Base-by-base conservation (phyloP, 2,113 vertebrate genomes). In the Chaenogobius annularis region DNA sequence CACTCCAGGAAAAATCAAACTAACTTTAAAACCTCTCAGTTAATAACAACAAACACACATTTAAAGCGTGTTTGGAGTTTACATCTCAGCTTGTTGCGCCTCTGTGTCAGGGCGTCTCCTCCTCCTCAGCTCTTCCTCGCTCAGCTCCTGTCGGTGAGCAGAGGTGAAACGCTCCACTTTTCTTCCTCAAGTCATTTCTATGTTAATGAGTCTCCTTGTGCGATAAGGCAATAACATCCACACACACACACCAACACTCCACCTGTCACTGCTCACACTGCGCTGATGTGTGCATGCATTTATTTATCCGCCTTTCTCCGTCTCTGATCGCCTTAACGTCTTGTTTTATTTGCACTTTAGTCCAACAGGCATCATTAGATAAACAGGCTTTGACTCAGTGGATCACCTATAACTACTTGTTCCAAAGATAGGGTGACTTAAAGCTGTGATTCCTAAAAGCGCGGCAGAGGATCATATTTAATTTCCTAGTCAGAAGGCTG, bases 151-250 rank as follows among this genome's bases (percentile, higher is more conserved):
- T 84, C 83, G 84, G 77, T 79, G 78, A 83, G 68, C 74, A 79
- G 80, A 89, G 86, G 86, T 90, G 86, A 87, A 77, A 83, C 9
- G 68, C 83, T 84, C 77, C 83, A 81, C 84, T 88, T 91, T 85
- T 86, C 88, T 89, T 90, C 89, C 90, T 90, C 81, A 91, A 93
- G 90, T 93, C 80, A 94, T 94, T 94, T 93, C 92, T 94, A 93
- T 94, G 92, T 91, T 94, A 94, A 94, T 94, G 89, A 93, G 91
- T 90, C 87, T 91, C 73, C 85, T 86, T 86, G 83, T 87, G 86
- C 92, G 91, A 94, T 93, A 93, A 93, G 83, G 72, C 82, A 86
- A 85, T 62, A 72, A 87, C 85, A 87, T 78, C 83, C 81, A 82
- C 77, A 86, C 79, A 70, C 76, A 71, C 80, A 73, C 58, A 61